Conservation (phyloP, 2,797 vertebrate genomes). For the Saxicola maurus region DNA sequence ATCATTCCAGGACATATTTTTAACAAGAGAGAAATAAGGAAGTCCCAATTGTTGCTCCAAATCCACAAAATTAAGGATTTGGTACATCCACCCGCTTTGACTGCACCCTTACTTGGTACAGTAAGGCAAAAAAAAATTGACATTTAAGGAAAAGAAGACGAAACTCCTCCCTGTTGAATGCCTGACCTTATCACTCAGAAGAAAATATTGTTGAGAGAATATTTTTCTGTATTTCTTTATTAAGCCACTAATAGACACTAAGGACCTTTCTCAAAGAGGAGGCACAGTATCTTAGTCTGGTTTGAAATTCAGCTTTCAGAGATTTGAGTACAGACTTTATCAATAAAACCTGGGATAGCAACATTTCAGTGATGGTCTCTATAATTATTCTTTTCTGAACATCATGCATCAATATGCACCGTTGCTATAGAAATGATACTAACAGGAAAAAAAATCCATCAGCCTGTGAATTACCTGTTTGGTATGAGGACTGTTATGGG, state of each 20-base stretch:
- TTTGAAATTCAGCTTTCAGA: neutral
- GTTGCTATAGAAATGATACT: neutral
- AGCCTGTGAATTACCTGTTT: neutral
- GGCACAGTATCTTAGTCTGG: neutral
- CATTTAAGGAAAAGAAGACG: neutral
- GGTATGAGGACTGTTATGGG: neutral
- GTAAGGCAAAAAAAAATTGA: neutral
- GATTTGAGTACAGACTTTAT: neutral
- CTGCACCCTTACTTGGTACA: neutral
- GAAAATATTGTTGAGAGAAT: neutral
- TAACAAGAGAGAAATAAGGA: neutral
- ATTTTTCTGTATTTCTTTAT: neutral
- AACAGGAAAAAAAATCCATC: neutral
- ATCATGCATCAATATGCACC: rapidly evolving
- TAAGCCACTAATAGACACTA: neutral
- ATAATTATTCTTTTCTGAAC: neutral
- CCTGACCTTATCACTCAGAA: neutral
- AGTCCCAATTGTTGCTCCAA: neutral
- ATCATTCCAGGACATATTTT: neutral
- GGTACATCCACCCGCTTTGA: neutral
- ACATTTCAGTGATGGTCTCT: neutral
- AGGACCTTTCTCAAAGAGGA: neutral
- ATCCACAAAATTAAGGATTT: neutral
- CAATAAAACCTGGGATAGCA: neutral
- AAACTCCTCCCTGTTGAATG: neutral